Percentiles rank a stretch among this genome's conserved stretches.
phyloP scores from a whole-genome alignment of 2,113 vertebrate genomes.

The Butorides virescens region DNA sequence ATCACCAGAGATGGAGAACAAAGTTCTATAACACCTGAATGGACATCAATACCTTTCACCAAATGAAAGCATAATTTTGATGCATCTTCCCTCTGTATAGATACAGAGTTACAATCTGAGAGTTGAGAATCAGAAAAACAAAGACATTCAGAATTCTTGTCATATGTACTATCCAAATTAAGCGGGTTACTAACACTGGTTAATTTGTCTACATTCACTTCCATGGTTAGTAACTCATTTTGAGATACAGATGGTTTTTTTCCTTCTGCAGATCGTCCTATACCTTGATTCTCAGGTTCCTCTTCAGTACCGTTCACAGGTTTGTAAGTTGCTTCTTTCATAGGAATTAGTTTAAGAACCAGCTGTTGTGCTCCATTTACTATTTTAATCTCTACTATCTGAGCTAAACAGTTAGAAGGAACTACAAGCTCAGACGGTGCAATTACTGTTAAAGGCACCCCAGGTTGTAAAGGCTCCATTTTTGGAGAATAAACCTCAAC shows the following conservation, averaged over 20 bases:
- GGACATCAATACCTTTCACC: constrained; percentile 8
- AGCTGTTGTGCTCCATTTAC: constrained; percentile 89
- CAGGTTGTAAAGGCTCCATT: constrained; percentile 80
- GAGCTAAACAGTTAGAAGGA: constrained; percentile 89
- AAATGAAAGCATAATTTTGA: constrained; percentile 35
- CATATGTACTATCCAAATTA: not conserved
- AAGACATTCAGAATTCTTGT: constrained; percentile 48
- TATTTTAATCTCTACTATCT: constrained; percentile 91
- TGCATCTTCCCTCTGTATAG: not conserved
- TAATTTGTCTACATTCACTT: constrained; percentile 39
- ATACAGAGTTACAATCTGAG: not conserved
- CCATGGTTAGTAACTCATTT: not conserved
- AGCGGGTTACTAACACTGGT: not conserved
- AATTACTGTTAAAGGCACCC: constrained; percentile 86
- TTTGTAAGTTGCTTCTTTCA: constrained; percentile 57
- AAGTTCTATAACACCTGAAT: constrained; percentile 38
- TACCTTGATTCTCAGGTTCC: not conserved
- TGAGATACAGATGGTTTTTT: not conserved
- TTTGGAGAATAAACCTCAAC: constrained; percentile 80
- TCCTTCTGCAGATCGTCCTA: not conserved
- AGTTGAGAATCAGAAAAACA: constrained; percentile 40
- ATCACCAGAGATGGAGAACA: constrained; percentile 32
- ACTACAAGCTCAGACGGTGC: constrained; percentile 87
- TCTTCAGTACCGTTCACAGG: not conserved
- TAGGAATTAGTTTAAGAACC: constrained; percentile 86